Evolutionary conservation across 2,797 vertebrate species (phyloP), one percentile per base, ranked within the genome.

Genomic region (Falco berigora): DNA sequence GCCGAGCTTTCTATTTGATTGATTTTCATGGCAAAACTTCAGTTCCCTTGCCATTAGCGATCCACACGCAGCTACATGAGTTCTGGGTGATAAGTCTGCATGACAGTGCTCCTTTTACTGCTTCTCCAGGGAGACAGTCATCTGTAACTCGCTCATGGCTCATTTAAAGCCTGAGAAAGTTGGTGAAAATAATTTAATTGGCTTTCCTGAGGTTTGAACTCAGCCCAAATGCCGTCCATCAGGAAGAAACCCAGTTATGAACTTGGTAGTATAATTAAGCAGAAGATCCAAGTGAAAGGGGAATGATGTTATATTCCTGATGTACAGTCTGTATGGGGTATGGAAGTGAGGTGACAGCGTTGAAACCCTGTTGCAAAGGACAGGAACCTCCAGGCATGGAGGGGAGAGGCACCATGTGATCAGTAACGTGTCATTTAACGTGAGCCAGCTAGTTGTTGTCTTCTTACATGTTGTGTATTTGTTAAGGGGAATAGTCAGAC

Each of bases 271-370:
- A 19, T 47, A 80, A 72, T 53, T 38, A 83, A 59, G 68, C 4
- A 58, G 69, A 64, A 63, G 36, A 74, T 53, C 32, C 30, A 58
- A 47, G 34, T 52, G 55, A 47, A 72, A 68, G 24, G 32, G 32
- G 10, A 24, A 7, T 5, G 12, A 47, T 72, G 34, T n/a, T 92
- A 2, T 49, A 74, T 82, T 59, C 38, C 25, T 86, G 36, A 40
- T 2, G 1, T 28, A 28, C 10, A 25, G 23, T 10, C 47, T 50
- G n/a, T 5, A 1, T 4, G n/a, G 55, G 30, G 46, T n/a, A 12
- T 34, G 66, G 38, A 56, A 84, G 20, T 30, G 56, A 86, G 56
- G 55, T 5, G 10, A 38, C 30, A 69, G 25, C 24, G 5, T 10
- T 44, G 61, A 69, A 71, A 40, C 4, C 14, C 40, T 6, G 18